A percentile compares a stretch with the other conserved stretches of the same genome.
phyloP scores from a whole-genome alignment of 2,113 vertebrate genomes.

The Halcyon senegalensis region DNA sequence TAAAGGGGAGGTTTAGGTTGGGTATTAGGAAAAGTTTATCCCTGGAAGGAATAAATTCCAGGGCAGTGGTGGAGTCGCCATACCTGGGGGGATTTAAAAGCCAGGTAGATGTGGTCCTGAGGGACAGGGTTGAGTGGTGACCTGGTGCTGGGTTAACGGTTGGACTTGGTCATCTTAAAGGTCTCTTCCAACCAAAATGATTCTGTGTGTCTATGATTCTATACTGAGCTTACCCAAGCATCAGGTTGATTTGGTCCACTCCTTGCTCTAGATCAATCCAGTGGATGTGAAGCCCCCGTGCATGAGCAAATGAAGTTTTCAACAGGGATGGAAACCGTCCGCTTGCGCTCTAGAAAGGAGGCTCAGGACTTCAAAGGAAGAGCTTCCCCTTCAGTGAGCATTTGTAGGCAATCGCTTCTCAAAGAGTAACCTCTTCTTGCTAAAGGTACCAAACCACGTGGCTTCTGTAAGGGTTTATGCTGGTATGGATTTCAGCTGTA shows the following conservation, averaged over 20 bases:
- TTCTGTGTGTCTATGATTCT: too few relatives aligned
- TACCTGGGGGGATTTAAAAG: too few relatives aligned
- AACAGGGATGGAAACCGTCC: not conserved
- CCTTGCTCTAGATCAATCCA: not conserved
- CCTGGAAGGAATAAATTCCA: too few relatives aligned
- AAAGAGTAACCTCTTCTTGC: not conserved
- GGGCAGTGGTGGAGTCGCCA: too few relatives aligned
- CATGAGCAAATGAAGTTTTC: not conserved
- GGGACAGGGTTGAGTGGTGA: too few relatives aligned
- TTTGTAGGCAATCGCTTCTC: not conserved
- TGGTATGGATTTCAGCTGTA: conserved; percentile 47
- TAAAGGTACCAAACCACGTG: not conserved
- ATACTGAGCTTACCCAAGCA: not conserved
- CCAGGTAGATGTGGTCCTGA: too few relatives aligned
- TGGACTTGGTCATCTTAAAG: too few relatives aligned
- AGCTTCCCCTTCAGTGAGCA: not conserved
- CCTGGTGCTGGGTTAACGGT: too few relatives aligned
- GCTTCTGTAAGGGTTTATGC: not conserved
- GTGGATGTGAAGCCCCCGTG: not conserved
- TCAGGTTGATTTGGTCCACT: not conserved
- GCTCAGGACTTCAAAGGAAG: conserved; percentile 27
- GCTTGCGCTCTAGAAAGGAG: not conserved
- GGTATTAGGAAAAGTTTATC: too few relatives aligned
- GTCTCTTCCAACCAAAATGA: too few relatives aligned
- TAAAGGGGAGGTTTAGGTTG: too few relatives aligned